Conservation (phyloP, 2,888 invertebrate species). For the Apamea crenata region DNA sequence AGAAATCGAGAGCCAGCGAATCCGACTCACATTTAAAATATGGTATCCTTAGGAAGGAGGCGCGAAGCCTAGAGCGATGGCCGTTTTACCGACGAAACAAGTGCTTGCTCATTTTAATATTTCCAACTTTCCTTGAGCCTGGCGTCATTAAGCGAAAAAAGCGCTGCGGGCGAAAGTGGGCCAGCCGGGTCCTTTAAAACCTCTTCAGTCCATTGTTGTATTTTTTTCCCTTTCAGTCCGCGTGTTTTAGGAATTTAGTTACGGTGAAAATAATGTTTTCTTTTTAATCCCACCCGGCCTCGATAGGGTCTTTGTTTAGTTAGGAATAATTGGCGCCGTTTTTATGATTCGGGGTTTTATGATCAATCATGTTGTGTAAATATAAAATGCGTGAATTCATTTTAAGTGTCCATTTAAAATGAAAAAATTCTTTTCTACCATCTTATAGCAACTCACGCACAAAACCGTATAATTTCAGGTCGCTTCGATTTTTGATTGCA, state of each 20-base stretch:
- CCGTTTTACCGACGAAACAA: constrained; percentile 87
- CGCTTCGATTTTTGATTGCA: constrained; percentile 12
- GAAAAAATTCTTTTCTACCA: neutral
- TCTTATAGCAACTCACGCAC: neutral
- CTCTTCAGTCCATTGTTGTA: constrained; percentile 85
- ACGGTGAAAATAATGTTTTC: constrained; percentile 62
- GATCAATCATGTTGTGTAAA: constrained; percentile 24
- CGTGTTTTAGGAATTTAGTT: constrained; percentile 65
- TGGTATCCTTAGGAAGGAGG: constrained; percentile 73
- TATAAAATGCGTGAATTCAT: neutral
- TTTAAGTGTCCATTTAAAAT: neutral
- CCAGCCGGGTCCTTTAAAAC: constrained; percentile 83
- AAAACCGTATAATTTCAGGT: neutral
- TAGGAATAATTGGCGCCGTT: constrained; percentile 34
- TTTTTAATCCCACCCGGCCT: constrained; percentile 51
- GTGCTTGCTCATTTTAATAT: constrained; percentile 90
- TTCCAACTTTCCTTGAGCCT: constrained; percentile 84
- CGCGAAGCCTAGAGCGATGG: constrained; percentile 84
- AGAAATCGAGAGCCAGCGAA: constrained; percentile 63
- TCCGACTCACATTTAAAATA: constrained; percentile 65
- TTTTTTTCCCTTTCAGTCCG: constrained; percentile 76
- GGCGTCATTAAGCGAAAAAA: constrained; percentile 88
- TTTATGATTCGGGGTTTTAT: constrained; percentile 16
- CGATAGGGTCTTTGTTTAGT: constrained; percentile 46
- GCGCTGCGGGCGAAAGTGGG: constrained; percentile 82